Percentiles rank a stretch among this genome's conserved stretches.
These are phyloP conservation scores for Patella depressa DNA, from an alignment of 2,888 invertebrate genomes.

Conservation along the genomic window DNA sequence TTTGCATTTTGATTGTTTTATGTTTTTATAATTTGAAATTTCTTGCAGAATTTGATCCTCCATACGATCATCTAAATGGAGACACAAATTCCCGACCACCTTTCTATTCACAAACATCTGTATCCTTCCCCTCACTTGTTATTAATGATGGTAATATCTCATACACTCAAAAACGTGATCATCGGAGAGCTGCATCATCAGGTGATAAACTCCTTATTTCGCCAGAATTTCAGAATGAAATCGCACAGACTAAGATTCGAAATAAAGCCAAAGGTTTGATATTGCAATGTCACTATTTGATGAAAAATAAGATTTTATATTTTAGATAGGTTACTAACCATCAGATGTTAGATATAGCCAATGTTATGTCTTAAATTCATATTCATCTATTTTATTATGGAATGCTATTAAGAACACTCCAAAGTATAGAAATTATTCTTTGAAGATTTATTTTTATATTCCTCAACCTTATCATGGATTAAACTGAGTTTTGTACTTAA, in stretches of 20 bases:
- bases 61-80: constrained; percentile 7
- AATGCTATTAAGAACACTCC: no score
- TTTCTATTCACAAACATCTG: constrained; percentile 36
- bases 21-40: constrained; percentile 8
- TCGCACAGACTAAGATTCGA: constrained; percentile 38
- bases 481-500: no score
- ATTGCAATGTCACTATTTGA: not conserved
- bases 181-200: constrained; percentile 64
- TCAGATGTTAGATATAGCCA: no score
- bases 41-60: constrained; percentile 23
- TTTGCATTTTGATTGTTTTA: not conserved
- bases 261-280: not conserved
- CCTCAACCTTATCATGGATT: no score
- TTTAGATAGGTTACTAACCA: not conserved
- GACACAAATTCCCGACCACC: constrained; percentile 16
- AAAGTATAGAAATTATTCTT: no score
- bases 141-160: constrained; percentile 35
- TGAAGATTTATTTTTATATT: no score
- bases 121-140: constrained; percentile 52
- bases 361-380: no score
- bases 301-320: not conserved
- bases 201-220: constrained; percentile 65
- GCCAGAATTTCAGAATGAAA: constrained; percentile 61
- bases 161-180: constrained; percentile 35
- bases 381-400: no score